Conservation (phyloP, 2,113 vertebrate genomes). For the Montifringilla adamsi region DNA sequence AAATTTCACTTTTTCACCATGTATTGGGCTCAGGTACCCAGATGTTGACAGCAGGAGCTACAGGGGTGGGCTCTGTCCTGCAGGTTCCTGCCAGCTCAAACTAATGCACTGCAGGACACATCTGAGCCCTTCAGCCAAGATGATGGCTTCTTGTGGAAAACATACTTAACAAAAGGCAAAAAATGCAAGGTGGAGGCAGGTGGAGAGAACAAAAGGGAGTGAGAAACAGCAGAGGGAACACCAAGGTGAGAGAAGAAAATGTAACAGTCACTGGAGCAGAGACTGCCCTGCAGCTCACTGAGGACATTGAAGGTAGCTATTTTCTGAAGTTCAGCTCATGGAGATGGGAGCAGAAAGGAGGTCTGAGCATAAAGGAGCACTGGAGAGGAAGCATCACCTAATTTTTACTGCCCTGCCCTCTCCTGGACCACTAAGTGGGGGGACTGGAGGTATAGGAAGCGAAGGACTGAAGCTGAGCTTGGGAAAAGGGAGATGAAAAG, state of each 20-base stretch:
- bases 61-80: background rate
- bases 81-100: background rate
- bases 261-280: background rate
- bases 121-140: background rate
- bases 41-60: background rate
- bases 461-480: background rate
- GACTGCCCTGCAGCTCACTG: background rate
- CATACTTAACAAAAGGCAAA: background rate
- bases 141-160: background rate
- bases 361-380: background rate
- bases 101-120: background rate
- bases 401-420: fast-evolving
- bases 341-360: background rate
- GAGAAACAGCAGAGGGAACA: background rate
- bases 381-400: background rate
- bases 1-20: background rate
- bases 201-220: background rate
- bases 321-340: background rate
- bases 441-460: background rate
- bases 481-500: background rate
- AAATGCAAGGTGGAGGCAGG: background rate
- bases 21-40: background rate
- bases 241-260: background rate
- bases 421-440: fast-evolving
- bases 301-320: background rate